Evolutionary conservation across 2,113 vertebrate genomes (phyloP).

Genomic region (Muntiacus reevesi): DNA sequence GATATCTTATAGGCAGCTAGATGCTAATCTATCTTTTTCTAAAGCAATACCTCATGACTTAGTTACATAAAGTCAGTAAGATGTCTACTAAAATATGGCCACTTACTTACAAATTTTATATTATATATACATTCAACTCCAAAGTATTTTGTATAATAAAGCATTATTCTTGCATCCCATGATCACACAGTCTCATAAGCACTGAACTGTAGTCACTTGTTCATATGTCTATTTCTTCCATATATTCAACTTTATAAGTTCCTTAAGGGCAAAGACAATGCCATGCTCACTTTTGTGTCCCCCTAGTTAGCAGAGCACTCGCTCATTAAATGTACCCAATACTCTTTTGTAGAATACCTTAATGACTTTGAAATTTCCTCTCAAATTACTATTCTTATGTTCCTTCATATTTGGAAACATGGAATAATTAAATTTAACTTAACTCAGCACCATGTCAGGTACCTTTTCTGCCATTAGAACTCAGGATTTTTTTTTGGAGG

Average conservation of each 20-base stretch:
- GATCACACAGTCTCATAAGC: background rate
- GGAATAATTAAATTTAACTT: background rate
- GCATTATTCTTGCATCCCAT: background rate
- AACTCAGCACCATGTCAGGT: background rate
- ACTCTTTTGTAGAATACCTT: background rate
- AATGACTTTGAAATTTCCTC: background rate
- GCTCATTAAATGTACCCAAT: background rate
- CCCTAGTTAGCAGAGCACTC: background rate
- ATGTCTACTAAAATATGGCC: background rate
- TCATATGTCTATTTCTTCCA: background rate
- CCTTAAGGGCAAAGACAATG: background rate
- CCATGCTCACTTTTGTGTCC: background rate
- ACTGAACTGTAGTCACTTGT: background rate
- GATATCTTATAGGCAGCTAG: background rate
- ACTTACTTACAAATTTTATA: background rate
- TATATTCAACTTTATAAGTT: background rate
- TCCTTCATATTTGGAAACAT: background rate
- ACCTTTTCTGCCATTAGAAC: background rate
- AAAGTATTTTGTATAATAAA: background rate
- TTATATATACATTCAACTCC: background rate
- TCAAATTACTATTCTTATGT: background rate
- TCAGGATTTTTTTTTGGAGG: background rate
- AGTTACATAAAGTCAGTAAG: background rate
- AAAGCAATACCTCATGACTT: background rate
- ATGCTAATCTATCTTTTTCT: background rate